These are phyloP conservation scores for Drosophila kanapiae DNA, from an alignment of 1,140 invertebrate species.

Conservation along the genomic window DNA sequence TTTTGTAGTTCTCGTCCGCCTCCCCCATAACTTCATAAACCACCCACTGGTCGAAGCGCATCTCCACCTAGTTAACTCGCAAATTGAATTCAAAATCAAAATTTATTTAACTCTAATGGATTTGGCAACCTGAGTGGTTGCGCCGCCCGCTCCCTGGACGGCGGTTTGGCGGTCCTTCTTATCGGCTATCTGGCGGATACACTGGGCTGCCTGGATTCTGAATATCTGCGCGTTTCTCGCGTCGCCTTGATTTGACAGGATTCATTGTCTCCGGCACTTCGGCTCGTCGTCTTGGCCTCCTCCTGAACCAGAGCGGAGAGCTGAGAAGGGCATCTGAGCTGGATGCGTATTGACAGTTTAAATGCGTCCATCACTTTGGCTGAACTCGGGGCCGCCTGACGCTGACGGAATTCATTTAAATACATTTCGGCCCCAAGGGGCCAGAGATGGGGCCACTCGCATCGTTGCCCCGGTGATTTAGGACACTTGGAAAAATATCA, in stretches of 20 bases:
- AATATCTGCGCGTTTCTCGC: slow-evolving; percentile 38
- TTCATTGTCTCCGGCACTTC: slow-evolving; percentile 81
- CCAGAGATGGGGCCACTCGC: slow-evolving; percentile 26
- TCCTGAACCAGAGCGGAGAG: not conserved
- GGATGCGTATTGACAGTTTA: slow-evolving; percentile 84
- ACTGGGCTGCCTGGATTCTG: slow-evolving; percentile 13
- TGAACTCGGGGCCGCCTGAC: slow-evolving; percentile 21
- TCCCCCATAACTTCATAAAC: slow-evolving; percentile 7
- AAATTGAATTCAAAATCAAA: slow-evolving; percentile 78
- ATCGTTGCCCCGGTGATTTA: slow-evolving; percentile 36
- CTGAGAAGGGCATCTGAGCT: slow-evolving; percentile 45
- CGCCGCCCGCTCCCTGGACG: slow-evolving; percentile 3
- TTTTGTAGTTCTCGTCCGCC: no score
- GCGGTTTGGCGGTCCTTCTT: slow-evolving; percentile 16
- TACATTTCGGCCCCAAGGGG: slow-evolving; percentile 78
- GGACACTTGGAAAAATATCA: slow-evolving; percentile 9
- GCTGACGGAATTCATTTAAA: slow-evolving; percentile 84
- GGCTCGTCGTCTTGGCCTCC: slow-evolving; percentile 26
- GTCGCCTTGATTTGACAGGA: slow-evolving; percentile 79
- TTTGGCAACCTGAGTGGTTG: slow-evolving; percentile 68
- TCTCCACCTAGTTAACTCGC: slow-evolving; percentile 62
- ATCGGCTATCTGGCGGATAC: slow-evolving; percentile 33
- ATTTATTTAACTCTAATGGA: slow-evolving; percentile 80
- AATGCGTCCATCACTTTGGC: slow-evolving; percentile 82
- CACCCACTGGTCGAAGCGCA: slow-evolving; percentile 37